Conservation (phyloP, 2,113 vertebrate species). For the Dascyllus trimaculatus region DNA sequence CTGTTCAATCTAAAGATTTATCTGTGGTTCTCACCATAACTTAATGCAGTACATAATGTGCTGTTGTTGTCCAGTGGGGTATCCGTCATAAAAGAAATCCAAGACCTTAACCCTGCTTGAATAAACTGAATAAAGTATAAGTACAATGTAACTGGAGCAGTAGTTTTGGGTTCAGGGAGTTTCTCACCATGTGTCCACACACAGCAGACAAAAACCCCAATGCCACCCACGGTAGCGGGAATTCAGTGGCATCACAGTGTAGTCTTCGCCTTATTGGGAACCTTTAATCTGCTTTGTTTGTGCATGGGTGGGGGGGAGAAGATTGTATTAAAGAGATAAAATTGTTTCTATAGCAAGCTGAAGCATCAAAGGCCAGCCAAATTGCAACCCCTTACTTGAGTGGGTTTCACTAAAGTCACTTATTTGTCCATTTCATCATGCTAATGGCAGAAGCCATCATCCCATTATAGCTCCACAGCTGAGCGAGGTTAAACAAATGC, state of each 20-base stretch:
- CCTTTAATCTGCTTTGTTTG: slow-evolving; percentile 81
- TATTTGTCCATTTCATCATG: slow-evolving; percentile 88
- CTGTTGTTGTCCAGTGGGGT: not conserved
- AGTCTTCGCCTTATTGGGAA: slow-evolving; percentile 68
- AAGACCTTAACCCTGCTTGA: not conserved
- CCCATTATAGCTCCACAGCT: slow-evolving; percentile 75
- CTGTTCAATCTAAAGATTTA: not conserved
- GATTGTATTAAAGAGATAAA: slow-evolving; percentile 84
- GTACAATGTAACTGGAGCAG: not conserved
- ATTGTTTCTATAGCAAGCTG: slow-evolving; percentile 85
- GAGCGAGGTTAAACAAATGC: slow-evolving; percentile 81
- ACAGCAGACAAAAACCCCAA: slow-evolving; percentile 8
- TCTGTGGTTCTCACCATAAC: not conserved
- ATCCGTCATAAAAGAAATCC: not conserved
- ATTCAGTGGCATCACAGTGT: slow-evolving; percentile 56
- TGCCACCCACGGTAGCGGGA: slow-evolving; percentile 59
- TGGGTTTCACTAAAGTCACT: slow-evolving; percentile 82
- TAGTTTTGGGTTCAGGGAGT: slow-evolving; percentile 1
- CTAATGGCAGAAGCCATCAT: slow-evolving; percentile 83
- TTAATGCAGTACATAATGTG: not conserved
- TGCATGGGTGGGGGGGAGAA: slow-evolving; percentile 64
- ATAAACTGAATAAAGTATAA: slow-evolving; percentile 16
- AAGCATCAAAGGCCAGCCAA: slow-evolving; percentile 86
- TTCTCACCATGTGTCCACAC: not conserved
- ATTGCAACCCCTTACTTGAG: slow-evolving; percentile 80